phyloP scores from a whole-genome alignment of 2,797 vertebrate genomes.

The Anguilla megastoma region DNA sequence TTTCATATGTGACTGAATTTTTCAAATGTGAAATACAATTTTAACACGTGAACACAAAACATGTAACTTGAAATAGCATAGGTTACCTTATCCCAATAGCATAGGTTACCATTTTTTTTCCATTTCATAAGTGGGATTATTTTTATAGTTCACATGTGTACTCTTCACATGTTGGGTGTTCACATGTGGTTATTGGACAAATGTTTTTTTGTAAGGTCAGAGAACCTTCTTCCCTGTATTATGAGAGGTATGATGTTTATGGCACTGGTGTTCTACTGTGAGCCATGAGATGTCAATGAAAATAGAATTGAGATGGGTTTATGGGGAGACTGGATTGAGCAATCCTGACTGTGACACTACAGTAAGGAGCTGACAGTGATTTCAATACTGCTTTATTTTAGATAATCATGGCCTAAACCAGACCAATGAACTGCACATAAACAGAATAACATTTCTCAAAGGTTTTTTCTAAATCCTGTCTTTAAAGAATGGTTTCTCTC shows the following conservation, averaged over 20 bases:
- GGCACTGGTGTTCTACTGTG: slow-evolving; percentile 3
- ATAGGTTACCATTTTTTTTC: too few species aligned
- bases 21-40: too few species aligned
- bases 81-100: too few species aligned
- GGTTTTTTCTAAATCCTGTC: neutral
- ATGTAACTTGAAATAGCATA: too few species aligned
- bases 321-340: neutral
- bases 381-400: neutral
- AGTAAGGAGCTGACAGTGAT: neutral
- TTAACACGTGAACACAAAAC: too few species aligned
- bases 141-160: too few species aligned
- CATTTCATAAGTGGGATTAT: too few species aligned
- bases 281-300: slow-evolving; percentile 18
- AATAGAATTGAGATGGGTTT: slow-evolving; percentile 1
- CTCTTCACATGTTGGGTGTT: too few species aligned
- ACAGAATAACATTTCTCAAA: neutral
- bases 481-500: neutral
- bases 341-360: neutral
- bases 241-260: neutral
- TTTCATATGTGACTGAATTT: too few species aligned
- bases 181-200: too few species aligned
- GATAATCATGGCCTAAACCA: neutral
- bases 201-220: too few species aligned
- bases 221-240: neutral
- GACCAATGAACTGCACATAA: neutral